Base-by-base conservation (phyloP, 1,140 invertebrate genomes). In the Hermetia illucens region DNA sequence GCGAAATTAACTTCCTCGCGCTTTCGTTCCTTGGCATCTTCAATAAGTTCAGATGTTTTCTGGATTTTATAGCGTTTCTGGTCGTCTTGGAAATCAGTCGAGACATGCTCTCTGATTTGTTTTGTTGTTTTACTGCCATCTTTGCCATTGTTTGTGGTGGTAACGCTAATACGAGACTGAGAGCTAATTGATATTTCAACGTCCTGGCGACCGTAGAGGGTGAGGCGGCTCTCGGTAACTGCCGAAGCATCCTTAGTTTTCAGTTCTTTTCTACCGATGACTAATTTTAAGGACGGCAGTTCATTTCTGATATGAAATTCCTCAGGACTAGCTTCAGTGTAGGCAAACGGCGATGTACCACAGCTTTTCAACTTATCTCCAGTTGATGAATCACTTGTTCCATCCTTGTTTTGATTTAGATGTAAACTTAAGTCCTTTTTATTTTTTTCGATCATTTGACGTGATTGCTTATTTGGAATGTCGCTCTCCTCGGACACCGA, bases 141-240 rank as follows among this genome's bases (percentile, higher is more conserved):
- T 38, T 29, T 30, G 5, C 19, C 5, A 19, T 21, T 20, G 9
- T 38, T 5, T 20, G 51, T 61, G 16, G 58, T 62, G 5, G 63
- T 67, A 9, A 68, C 54, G 24, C 59, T 66, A 34, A 69, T 69
- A 37, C 66, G 63, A 12, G 65, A 68, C 48, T 69, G 59, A 13
- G 66, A 66, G 34, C 58, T 57, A 35, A 68, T 68, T 5, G 65
- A 66, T 37, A 68, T 69, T 53, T 69, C 63, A 13, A 68, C 56
- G 45, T 68, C 62, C 35, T 56, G 52, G 3, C 58, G 52, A 22
- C 63, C 55, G 41, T 66, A 67, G 5, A 68, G 43, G 12, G 63
- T 68, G 8, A 68, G 47, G 17, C 59, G 48, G 48, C 64, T 68
- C 53, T 68, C 65, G 15, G 66, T 59, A 5, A 58, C 62, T 3